phyloP scores from a whole-genome alignment of 2,113 vertebrate genomes.

The Anguilla rostrata region DNA sequence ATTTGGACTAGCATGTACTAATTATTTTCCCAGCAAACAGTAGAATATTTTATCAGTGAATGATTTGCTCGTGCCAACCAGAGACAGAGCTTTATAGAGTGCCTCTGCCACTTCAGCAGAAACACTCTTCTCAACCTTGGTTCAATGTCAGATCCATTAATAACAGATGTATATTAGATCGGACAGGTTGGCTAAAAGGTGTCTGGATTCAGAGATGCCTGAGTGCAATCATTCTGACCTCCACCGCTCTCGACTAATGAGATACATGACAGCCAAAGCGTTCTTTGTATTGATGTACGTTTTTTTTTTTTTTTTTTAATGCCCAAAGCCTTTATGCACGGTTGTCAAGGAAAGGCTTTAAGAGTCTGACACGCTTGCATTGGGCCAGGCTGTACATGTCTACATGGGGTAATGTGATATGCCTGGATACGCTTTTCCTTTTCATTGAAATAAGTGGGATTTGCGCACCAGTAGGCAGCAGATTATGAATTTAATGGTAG shows the following conservation, averaged over 20 bases:
- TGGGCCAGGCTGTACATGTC: neutral
- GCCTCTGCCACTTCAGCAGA: too few relatives aligned
- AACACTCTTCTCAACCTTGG: too few relatives aligned
- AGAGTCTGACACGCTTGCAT: neutral
- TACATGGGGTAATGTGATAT: neutral
- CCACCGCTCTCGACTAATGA: neutral
- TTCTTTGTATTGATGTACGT: neutral
- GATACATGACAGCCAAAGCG: neutral
- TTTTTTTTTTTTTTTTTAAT: neutral
- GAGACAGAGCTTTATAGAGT: too few relatives aligned
- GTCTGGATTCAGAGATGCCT: neutral
- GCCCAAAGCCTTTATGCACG: neutral
- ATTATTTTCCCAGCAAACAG: too few relatives aligned
- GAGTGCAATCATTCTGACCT: neutral
- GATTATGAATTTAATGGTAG: constrained; percentile 5
- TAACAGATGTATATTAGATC: neutral
- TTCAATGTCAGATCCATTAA: neutral
- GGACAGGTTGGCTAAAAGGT: neutral
- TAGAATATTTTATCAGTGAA: too few relatives aligned
- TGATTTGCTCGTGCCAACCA: too few relatives aligned
- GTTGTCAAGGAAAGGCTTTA: neutral
- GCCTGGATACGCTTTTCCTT: neutral
- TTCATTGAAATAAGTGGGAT: neutral
- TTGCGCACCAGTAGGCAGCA: constrained; percentile 8
- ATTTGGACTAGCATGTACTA: too few relatives aligned